A percentile compares a stretch with the other conserved stretches of the same genome.
phyloP scores from a whole-genome alignment of 2,113 vertebrate species.

The Eudyptes chrysolophus region DNA sequence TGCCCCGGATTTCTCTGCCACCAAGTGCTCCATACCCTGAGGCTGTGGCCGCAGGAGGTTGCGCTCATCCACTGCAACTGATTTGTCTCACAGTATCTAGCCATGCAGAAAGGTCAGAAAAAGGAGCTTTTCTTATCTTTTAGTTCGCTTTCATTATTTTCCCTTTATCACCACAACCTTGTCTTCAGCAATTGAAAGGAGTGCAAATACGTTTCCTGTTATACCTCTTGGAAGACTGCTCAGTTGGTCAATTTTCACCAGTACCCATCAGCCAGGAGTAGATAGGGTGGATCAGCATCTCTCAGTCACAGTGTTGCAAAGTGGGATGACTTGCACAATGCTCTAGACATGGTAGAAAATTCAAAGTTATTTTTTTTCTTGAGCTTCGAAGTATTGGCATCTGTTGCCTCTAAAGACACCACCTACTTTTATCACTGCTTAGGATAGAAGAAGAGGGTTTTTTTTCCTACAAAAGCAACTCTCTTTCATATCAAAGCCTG shows the following conservation, averaged over 20 bases:
- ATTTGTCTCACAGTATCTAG: neutral
- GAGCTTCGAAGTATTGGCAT: neutral
- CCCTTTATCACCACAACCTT: neutral
- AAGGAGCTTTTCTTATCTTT: neutral
- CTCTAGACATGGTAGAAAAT: neutral
- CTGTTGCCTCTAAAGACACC: neutral
- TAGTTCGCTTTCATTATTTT: neutral
- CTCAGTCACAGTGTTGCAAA: neutral
- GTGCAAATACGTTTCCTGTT: neutral
- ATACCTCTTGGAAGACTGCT: neutral
- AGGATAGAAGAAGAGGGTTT: rapidly evolving
- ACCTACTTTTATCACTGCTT: neutral
- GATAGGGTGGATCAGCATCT: no score
- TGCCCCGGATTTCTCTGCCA: neutral
- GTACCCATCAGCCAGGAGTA: no score
- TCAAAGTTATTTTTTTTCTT: neutral
- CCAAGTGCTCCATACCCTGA: rapidly evolving
- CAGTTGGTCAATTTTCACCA: neutral
- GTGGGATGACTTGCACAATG: neutral
- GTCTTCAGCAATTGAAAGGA: neutral
- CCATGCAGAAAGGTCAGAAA: neutral
- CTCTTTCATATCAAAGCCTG: neutral
- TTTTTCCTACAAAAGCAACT: neutral
- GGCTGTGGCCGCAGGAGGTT: rapidly evolving
- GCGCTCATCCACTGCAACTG: neutral